Conservation (phyloP, 2,797 vertebrate species). For the Pangasius krempfi region DNA sequence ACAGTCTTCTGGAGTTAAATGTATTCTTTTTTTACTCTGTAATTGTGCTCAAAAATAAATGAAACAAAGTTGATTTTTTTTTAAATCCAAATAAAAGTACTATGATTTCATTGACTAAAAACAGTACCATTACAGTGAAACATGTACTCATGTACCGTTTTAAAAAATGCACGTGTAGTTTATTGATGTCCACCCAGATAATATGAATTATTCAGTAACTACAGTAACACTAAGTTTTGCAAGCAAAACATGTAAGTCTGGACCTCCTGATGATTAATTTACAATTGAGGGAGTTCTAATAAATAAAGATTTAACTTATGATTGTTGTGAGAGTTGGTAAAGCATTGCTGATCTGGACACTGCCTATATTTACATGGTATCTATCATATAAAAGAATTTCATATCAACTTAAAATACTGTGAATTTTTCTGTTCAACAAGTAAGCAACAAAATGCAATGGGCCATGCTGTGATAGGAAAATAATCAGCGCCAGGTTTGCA, state of each 20-base stretch:
- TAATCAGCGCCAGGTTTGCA: not conserved
- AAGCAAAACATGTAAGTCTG: not conserved
- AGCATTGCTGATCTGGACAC: not conserved
- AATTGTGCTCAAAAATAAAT: not conserved
- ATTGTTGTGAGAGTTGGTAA: not conserved
- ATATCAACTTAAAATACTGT: not conserved
- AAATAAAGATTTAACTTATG: not conserved
- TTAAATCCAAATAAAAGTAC: not conserved
- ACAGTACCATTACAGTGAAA: not conserved
- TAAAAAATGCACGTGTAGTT: not conserved
- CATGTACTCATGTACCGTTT: not conserved
- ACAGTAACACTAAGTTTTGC: not conserved
- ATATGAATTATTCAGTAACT: not conserved
- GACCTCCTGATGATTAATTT: not conserved
- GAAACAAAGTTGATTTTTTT: not conserved
- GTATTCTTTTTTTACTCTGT: not conserved
- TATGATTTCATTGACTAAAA: not conserved
- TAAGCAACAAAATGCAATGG: not conserved
- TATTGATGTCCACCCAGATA: not conserved
- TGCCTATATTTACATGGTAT: not conserved
- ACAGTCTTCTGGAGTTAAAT: not conserved
- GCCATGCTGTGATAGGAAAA: not conserved
- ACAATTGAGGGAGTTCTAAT: not conserved
- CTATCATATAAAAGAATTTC: not conserved
- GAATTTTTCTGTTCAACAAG: not conserved